phyloP scores from a whole-genome alignment of 1,140 invertebrate genomes.

The Dendrolimus punctatus region DNA sequence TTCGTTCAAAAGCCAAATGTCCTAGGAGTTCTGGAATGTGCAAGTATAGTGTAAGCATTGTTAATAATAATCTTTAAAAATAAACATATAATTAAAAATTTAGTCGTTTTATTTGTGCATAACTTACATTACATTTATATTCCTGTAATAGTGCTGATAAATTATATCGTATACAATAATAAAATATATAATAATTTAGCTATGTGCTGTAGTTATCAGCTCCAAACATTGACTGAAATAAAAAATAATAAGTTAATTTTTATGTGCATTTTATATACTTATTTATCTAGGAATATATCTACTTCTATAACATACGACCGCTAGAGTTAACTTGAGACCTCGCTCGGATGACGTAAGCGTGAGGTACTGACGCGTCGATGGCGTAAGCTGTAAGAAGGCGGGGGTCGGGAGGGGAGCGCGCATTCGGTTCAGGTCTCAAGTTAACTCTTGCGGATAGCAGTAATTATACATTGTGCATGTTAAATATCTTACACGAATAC shows the following conservation, averaged over 20 bases:
- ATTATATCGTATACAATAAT: slow-evolving; percentile 5
- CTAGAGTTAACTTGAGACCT: no score
- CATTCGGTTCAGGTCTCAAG: no score
- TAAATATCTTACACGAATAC: no score
- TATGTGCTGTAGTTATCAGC: slow-evolving; percentile 60
- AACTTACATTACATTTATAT: no score
- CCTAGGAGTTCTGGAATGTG: neutral
- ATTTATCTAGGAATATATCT: slow-evolving; percentile 8
- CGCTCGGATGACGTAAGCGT: no score
- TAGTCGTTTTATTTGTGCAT: slow-evolving; percentile 30
- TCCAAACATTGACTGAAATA: slow-evolving; percentile 65
- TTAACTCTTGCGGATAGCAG: no score
- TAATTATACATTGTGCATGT: no score
- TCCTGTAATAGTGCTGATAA: slow-evolving; percentile 3
- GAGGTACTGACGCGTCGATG: no score
- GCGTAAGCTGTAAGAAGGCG: no score
- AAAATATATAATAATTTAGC: slow-evolving; percentile 7
- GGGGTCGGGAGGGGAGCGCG: no score
- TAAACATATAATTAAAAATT: slow-evolving; percentile 37
- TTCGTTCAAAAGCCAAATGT: no score
- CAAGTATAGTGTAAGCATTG: slow-evolving; percentile 32
- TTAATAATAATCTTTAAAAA: slow-evolving; percentile 32
- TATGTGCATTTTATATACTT: slow-evolving; percentile 12
- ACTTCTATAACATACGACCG: no score
- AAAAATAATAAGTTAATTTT: slow-evolving; percentile 20